These are phyloP conservation scores for Bufotes viridis DNA, from an alignment of 2,797 vertebrate genomes.

Conservation along the genomic window DNA sequence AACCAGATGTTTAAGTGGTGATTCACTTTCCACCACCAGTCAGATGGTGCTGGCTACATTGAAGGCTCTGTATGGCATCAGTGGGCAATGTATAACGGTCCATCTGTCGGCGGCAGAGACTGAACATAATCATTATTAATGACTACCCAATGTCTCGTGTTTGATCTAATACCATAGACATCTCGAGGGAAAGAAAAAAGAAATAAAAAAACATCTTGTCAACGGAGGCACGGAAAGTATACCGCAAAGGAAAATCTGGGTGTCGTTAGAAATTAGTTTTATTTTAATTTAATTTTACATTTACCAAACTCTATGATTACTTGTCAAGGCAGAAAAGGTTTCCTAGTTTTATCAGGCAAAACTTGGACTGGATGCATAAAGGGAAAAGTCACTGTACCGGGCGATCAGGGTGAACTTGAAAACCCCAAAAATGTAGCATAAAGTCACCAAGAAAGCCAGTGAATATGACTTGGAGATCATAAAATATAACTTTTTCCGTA, in stretches of 20 bases:
- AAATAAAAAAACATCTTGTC: background rate
- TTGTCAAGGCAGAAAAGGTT: too few relatives aligned
- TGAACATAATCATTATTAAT: background rate
- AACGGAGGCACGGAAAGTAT: background rate
- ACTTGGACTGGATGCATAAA: too few relatives aligned
- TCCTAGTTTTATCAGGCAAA: too few relatives aligned
- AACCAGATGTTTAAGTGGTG: constrained; percentile 13
- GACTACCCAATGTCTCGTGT: background rate
- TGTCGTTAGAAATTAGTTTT: background rate
- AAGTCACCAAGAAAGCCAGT: too few relatives aligned
- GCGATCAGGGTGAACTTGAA: too few relatives aligned
- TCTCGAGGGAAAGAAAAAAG: background rate
- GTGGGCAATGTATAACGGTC: background rate
- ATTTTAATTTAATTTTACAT: background rate
- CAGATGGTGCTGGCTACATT: background rate
- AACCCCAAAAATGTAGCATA: too few relatives aligned
- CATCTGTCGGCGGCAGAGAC: constrained; percentile 3
- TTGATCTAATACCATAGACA: background rate
- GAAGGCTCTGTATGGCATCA: constrained; percentile 32
- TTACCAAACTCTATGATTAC: too few relatives aligned
- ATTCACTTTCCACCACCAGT: constrained; percentile 39
- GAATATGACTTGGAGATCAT: too few relatives aligned
- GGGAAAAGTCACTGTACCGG: too few relatives aligned
- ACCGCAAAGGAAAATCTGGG: background rate
- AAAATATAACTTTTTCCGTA: too few relatives aligned